Percentiles rank a stretch among this genome's conserved stretches.
Conservation (phyloP, 30 jellyfish, hydroid and myxozoan species). For the Phacellophora camtschatica region DNA sequence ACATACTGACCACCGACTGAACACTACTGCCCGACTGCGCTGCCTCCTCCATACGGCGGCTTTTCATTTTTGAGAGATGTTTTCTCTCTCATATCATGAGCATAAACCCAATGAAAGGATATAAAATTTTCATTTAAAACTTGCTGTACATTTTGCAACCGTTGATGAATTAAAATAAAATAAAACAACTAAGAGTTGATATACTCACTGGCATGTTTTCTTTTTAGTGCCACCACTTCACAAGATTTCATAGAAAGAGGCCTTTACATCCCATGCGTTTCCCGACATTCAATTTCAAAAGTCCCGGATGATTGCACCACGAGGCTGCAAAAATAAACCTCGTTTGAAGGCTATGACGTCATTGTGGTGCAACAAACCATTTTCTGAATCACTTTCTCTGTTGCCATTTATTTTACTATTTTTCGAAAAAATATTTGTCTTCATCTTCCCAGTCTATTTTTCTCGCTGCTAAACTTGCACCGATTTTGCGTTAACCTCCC, state of each 20-base stretch:
- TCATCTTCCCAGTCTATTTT: too few relatives aligned
- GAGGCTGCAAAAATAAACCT: constrained; percentile 63
- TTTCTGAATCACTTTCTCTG: too few relatives aligned
- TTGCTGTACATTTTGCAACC: background rate
- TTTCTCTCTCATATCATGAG: background rate
- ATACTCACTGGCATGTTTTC: constrained; percentile 88
- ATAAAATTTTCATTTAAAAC: background rate
- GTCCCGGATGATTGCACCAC: constrained; percentile 99
- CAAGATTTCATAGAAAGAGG: constrained; percentile 77
- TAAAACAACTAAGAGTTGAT: background rate
- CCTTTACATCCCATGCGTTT: constrained; percentile 43
- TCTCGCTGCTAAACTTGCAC: too few relatives aligned
- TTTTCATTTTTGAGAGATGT: too few relatives aligned
- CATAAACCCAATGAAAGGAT: background rate
- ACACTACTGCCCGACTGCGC: too few relatives aligned
- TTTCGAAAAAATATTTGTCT: too few relatives aligned
- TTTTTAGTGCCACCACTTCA: constrained; percentile 65
- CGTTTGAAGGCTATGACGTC: background rate
- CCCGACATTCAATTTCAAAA: constrained; percentile 34
- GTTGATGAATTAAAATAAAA: background rate
- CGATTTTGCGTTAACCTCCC: too few relatives aligned
- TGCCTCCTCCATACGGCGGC: too few relatives aligned
- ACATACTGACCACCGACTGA: too few relatives aligned
- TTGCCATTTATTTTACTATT: too few relatives aligned
- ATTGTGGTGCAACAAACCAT: too few relatives aligned